phyloP scores from a whole-genome alignment of 2,888 invertebrate genomes.

The Heliconius ismenius region DNA sequence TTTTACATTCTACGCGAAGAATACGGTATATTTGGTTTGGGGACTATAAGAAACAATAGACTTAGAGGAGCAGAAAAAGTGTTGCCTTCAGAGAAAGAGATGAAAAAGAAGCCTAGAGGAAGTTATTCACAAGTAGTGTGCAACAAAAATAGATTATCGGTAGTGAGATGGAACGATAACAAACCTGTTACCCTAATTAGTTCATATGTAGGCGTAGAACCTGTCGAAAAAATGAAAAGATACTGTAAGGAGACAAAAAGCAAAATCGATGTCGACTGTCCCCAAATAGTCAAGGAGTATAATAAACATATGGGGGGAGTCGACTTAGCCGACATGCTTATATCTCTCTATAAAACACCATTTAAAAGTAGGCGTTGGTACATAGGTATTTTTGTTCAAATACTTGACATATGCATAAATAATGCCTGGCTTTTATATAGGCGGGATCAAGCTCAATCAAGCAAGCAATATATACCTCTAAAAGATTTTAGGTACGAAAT shows the following conservation, averaged over 20 bases:
- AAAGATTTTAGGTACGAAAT: no score
- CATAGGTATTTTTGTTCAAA: conserved; percentile 50
- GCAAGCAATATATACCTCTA: no score
- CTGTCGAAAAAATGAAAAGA: conserved; percentile 48
- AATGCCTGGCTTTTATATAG: conserved; percentile 39
- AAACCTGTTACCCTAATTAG: no score
- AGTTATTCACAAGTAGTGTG: conserved; percentile 1
- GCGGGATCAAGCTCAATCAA: no score
- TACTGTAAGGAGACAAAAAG: conserved; percentile 49
- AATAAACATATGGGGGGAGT: conserved; percentile 56
- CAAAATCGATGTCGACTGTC: conserved; percentile 47
- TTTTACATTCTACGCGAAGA: conserved; percentile 45
- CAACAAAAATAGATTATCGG: not conserved
- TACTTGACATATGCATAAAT: conserved; percentile 47
- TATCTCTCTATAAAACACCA: conserved; percentile 47
- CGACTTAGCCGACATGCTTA: conserved; percentile 51
- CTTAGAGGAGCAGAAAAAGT: conserved; percentile 44
- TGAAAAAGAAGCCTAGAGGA: conserved; percentile 44
- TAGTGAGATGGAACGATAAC: not conserved
- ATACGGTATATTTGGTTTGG: conserved; percentile 42
- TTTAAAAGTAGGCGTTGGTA: conserved; percentile 52
- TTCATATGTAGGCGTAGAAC: conserved; percentile 45
- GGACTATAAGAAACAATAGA: conserved; percentile 46
- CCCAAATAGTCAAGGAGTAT: conserved; percentile 51
- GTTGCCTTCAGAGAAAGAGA: conserved; percentile 42